A percentile compares a stretch with the other conserved stretches of the same genome.
phyloP scores from a whole-genome alignment of 2,888 invertebrate genomes.

The Nomada ruficornis region DNA sequence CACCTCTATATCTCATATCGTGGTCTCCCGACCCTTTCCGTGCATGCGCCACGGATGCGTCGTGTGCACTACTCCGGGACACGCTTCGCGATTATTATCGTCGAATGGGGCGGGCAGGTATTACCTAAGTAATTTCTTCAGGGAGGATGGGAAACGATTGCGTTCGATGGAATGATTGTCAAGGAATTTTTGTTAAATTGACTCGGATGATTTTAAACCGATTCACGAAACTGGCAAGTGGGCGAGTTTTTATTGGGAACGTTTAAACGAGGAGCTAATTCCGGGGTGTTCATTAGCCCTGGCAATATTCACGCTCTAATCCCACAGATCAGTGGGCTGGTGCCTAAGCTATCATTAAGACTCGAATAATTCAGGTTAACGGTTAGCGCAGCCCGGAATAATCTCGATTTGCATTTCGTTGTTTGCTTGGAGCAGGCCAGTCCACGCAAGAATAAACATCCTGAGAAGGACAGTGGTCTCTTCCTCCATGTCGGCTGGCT shows the following conservation, averaged over 20 bases:
- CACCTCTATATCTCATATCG: constrained; percentile 59
- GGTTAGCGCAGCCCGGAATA: constrained; percentile 79
- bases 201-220: not conserved
- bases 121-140: constrained; percentile 1
- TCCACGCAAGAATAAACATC: constrained; percentile 79
- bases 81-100: constrained; percentile 16
- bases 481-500: constrained; percentile 55
- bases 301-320: constrained; percentile 84
- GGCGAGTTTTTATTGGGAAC: constrained; percentile 65
- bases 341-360: constrained; percentile 84
- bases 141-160: not conserved
- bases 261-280: constrained; percentile 77
- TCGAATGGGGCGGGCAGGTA: not conserved
- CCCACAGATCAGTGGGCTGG: constrained; percentile 83
- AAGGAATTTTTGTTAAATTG: not conserved
- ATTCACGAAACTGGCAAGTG: constrained; percentile 37
- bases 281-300: constrained; percentile 81
- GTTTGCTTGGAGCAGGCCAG: constrained; percentile 73
- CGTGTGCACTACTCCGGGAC: not conserved
- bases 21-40: constrained; percentile 41
- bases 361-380: constrained; percentile 85
- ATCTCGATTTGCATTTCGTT: constrained; percentile 84
- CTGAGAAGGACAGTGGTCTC: constrained; percentile 67
- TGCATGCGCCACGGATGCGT: not conserved
- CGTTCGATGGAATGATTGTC: not conserved